phyloP scores from a whole-genome alignment of 1,140 invertebrate genomes.

The Drosophila virilis region DNA sequence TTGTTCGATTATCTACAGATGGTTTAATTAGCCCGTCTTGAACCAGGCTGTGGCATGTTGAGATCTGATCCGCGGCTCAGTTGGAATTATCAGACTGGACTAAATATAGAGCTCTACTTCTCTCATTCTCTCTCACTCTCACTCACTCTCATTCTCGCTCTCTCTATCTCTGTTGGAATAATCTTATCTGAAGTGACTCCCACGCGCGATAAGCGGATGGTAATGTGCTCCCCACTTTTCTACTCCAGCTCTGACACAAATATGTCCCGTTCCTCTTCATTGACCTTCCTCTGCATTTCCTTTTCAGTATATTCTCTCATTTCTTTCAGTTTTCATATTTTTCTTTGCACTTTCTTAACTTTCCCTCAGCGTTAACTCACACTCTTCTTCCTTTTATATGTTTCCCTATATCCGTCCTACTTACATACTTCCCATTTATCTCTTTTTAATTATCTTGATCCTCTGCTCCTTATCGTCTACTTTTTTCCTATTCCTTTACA shows the following conservation, averaged over 20 bases:
- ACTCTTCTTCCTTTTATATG: background rate
- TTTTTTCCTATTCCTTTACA: too few relatives aligned
- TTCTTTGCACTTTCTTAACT: too few relatives aligned
- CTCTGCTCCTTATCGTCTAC: too few relatives aligned
- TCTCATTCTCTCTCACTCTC: background rate
- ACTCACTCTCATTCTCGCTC: background rate
- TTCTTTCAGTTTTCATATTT: too few relatives aligned
- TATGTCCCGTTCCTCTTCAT: background rate
- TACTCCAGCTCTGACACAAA: background rate
- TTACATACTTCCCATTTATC: background rate
- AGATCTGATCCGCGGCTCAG: background rate
- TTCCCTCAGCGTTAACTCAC: too few relatives aligned
- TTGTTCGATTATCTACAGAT: conserved; percentile 26
- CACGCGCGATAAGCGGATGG: conserved; percentile 4
- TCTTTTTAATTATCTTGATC: too few relatives aligned
- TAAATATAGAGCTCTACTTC: background rate
- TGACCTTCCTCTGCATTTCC: too few relatives aligned
- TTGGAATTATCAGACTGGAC: background rate
- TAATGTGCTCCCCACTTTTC: background rate
- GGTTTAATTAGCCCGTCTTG: background rate
- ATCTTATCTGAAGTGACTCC: conserved; percentile 15
- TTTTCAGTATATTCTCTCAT: too few relatives aligned
- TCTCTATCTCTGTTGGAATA: background rate
- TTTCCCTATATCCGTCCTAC: too few relatives aligned
- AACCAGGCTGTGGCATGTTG: background rate